Conservation (phyloP, 1,140 invertebrate genomes). For the Sesamia nonagrioides region DNA sequence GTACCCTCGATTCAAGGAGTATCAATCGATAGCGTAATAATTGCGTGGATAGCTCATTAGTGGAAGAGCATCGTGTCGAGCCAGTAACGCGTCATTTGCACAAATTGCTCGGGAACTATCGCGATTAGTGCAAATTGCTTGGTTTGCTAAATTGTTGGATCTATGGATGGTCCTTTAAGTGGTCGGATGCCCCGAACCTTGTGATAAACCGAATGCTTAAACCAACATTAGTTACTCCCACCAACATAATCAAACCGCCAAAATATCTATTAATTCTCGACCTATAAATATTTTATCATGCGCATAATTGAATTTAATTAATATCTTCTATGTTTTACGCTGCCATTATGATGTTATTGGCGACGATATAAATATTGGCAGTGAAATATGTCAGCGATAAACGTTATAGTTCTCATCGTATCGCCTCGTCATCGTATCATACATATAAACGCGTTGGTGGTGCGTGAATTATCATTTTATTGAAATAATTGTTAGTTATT, state of each 20-base stretch:
- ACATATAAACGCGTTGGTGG: background rate
- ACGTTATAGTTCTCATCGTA: constrained; percentile 22
- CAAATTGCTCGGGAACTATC: constrained; percentile 78
- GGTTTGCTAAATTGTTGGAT: constrained; percentile 75
- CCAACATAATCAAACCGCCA: background rate
- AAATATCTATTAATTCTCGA: constrained; percentile 6
- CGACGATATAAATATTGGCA: constrained; percentile 13
- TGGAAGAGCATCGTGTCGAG: constrained; percentile 62
- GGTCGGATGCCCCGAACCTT: background rate
- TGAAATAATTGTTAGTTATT: constrained; percentile 25
- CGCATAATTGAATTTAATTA: constrained; percentile 3
- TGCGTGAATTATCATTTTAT: constrained; percentile 42
- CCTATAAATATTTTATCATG: constrained; percentile 4
- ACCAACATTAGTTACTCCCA: background rate
- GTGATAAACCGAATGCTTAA: background rate
- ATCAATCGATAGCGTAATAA: constrained; percentile 61
- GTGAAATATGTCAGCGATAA: constrained; percentile 2
- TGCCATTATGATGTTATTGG: constrained; percentile 13
- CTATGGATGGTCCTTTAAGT: constrained; percentile 64
- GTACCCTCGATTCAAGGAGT: constrained; percentile 37
- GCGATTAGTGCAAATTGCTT: constrained; percentile 80
- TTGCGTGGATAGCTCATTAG: constrained; percentile 70
- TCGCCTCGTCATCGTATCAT: too few relatives aligned
- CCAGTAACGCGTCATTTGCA: constrained; percentile 70
- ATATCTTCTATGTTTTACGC: constrained; percentile 27